These are phyloP conservation scores for Oreotrochilus melanogaster DNA, from an alignment of 2,113 vertebrate species.

Conservation along the genomic window DNA sequence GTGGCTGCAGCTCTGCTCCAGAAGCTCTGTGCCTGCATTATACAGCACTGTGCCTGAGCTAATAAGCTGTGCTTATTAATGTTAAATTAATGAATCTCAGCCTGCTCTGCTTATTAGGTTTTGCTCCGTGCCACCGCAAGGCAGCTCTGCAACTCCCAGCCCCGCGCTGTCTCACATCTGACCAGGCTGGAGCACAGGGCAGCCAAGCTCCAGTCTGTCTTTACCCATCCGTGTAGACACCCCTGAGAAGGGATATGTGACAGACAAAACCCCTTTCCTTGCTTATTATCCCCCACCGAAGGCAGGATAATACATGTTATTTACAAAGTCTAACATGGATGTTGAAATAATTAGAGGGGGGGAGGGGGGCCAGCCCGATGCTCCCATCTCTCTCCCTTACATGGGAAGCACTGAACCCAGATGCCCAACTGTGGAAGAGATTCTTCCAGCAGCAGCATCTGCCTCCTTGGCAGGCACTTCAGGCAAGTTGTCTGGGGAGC, in stretches of 20 bases:
- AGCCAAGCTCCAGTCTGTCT: neutral
- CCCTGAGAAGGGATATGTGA: neutral
- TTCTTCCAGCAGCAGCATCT: conserved; percentile 85
- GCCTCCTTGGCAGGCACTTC: conserved; percentile 81
- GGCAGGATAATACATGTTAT: neutral
- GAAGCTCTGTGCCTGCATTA: conserved; percentile 40
- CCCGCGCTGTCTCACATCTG: conserved; percentile 46
- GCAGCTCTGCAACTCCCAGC: conserved; percentile 64
- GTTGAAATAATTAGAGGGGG: conserved; percentile 50
- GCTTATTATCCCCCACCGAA: neutral
- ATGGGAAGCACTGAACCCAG: conserved; percentile 79
- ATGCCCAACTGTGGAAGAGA: conserved; percentile 80
- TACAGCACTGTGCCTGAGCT: conserved; percentile 53
- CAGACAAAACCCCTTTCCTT: neutral
- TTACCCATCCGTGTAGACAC: neutral
- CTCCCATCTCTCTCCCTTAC: conserved; percentile 69
- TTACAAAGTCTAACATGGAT: conserved; percentile 18
- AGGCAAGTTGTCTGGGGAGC: conserved; percentile 77
- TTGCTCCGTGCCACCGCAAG: conserved; percentile 59
- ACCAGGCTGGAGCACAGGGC: conserved; percentile 46
- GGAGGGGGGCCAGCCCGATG: conserved; percentile 30
- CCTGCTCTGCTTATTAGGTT: conserved; percentile 72
- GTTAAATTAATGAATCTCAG: conserved; percentile 75
- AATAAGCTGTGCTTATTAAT: conserved; percentile 74
- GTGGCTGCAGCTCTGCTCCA: neutral